Conservation (phyloP, 2,113 vertebrate genomes). For the Myiagra hebetior region DNA sequence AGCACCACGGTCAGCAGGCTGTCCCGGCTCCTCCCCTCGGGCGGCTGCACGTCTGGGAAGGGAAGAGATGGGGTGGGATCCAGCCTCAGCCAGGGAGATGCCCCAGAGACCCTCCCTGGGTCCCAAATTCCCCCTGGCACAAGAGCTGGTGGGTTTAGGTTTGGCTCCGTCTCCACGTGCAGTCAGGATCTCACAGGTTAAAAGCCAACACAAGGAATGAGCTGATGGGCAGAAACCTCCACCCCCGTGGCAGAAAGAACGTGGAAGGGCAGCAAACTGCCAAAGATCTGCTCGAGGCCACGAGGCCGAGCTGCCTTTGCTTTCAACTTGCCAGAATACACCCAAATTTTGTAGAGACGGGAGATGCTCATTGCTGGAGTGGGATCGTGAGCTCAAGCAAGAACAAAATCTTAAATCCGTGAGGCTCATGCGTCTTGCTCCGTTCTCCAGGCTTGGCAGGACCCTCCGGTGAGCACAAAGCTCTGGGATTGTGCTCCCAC, state of each 20-base stretch:
- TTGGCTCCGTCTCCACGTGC: rapidly evolving
- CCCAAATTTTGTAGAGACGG: rapidly evolving
- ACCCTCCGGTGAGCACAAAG: neutral
- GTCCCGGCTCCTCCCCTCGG: constrained; percentile 82
- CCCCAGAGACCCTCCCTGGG: rapidly evolving
- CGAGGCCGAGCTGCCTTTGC: rapidly evolving
- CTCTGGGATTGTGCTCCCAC: neutral
- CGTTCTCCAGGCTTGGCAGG: rapidly evolving
- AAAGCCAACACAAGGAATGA: neutral
- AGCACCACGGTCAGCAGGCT: constrained; percentile 82
- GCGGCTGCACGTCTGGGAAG: constrained; percentile 79
- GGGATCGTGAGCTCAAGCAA: rapidly evolving
- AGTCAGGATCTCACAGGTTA: neutral
- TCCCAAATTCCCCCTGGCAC: neutral
- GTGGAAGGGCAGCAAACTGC: neutral
- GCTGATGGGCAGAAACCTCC: neutral
- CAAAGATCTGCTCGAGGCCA: neutral
- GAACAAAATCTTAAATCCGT: rapidly evolving
- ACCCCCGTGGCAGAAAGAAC: neutral
- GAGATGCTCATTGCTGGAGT: neutral
- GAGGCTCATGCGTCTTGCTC: rapidly evolving
- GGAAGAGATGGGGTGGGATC: neutral
- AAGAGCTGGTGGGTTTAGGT: neutral
- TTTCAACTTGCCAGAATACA: neutral
- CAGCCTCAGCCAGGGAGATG: rapidly evolving